Conservation (phyloP, 2,113 vertebrate genomes). For the Pomatostomus ruficeps region DNA sequence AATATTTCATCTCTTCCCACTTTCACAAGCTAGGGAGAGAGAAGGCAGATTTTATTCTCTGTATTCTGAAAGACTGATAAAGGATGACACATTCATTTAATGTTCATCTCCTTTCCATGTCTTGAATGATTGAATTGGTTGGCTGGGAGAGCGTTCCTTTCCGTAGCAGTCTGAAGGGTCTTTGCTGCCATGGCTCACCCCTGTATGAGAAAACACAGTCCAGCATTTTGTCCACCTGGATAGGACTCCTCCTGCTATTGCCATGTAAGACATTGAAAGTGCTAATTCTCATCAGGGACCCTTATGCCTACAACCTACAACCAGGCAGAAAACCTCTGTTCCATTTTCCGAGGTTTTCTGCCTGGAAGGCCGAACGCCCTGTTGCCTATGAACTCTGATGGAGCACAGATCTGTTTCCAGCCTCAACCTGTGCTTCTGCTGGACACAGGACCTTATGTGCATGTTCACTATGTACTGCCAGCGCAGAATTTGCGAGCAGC, state of each 20-base stretch:
- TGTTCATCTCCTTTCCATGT: not conserved
- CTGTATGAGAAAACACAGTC: not conserved
- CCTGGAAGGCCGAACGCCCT: not conserved
- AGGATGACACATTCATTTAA: not conserved
- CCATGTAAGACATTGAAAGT: not conserved
- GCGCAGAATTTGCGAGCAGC: not conserved
- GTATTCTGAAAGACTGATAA: not conserved
- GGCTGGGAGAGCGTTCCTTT: not conserved
- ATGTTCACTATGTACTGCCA: not conserved
- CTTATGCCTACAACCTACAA: not conserved
- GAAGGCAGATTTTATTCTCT: not conserved
- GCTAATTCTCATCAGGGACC: not conserved
- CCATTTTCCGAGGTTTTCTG: not conserved
- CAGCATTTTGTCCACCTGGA: not conserved
- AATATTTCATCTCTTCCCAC: not conserved
- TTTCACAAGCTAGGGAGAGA: not conserved
- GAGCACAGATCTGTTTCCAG: not conserved
- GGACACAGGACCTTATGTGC: not conserved
- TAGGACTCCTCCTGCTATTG: not conserved
- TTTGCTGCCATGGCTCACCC: not conserved
- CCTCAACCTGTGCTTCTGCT: not conserved
- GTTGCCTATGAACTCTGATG: not conserved
- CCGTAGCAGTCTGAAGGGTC: not conserved
- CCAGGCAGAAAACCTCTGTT: not conserved
- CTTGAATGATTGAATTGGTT: not conserved